Base-by-base conservation (phyloP, 1,140 invertebrate species). In the Asbolus verrucosus region DNA sequence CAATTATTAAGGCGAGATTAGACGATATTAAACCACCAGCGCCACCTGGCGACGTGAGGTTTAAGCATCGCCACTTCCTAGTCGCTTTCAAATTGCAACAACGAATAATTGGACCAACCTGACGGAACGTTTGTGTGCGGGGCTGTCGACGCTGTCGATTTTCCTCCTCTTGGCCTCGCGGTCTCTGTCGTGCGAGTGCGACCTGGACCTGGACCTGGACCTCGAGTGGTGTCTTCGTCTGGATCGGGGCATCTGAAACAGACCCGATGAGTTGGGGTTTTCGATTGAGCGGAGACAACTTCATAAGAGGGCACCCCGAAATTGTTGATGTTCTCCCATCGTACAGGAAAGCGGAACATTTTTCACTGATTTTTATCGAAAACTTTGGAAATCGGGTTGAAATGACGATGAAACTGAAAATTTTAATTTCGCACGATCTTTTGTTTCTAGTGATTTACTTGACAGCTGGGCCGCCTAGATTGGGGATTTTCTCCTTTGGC, bases 171-270 rank as follows among this genome's bases (percentile, higher is more conserved):
- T 87, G 71, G 85, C 83, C 54, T 85, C 84, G 33, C 83, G 82
- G 63, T 85, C 83, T 27, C 81, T 82, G 24, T 78, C 78, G 70
- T 77, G 69, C 0, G 77, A 83, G 74, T 83, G 82, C 69, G 86
- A 86, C 70, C 82, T 69, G 80, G 73, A 82, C 78, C 65, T 80
- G 70, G 39, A 90, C 73, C 88, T 87, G 54, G 89, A 89, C 30
- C 87, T 79, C 50, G 85, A 88, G 75, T 91, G 90, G 80, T 91
- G 89, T 83, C 90, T 90, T 82, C 91, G 90, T 71, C 90, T 86
- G 75, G 87, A 90, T 77, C 90, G 87, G 73, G 91, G 91, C 91
- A 92, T 92, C 91, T 93, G 82, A 2, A 88, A 87, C 75, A 77
- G 3, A n/a, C 14, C 46, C 19, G 2, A 9, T 6, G 1, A 13